Conservation (phyloP, 1,140 invertebrate species). For the Daktulosphaira vitifoliae region DNA sequence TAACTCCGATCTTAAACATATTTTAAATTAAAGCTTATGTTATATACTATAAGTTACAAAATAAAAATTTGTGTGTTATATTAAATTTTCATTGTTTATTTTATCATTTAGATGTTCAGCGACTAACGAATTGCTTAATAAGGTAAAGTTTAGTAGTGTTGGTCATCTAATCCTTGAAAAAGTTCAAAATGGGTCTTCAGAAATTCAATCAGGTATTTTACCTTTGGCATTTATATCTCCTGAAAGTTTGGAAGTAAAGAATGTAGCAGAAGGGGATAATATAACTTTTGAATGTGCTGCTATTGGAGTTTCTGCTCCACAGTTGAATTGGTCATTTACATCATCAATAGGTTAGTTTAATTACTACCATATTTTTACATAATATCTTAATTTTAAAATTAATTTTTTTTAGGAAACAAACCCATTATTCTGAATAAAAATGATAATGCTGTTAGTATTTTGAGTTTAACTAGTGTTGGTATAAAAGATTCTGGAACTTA, state of each 20-base stretch:
- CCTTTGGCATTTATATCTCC: not conserved
- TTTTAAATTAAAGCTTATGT: too few species aligned
- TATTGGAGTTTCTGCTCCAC: conserved; percentile 31
- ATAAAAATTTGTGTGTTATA: too few species aligned
- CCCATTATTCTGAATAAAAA: not conserved
- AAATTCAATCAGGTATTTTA: not conserved
- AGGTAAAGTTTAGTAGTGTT: not conserved
- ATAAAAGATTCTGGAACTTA: conserved; percentile 35
- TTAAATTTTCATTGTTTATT: too few species aligned
- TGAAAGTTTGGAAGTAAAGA: not conserved
- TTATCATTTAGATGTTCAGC: not conserved
- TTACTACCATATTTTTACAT: too few species aligned
- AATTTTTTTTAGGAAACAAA: conserved; percentile 8
- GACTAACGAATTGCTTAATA: not conserved
- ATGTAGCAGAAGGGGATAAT: conserved; percentile 21
- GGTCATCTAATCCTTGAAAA: not conserved
- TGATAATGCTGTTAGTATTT: not conserved
- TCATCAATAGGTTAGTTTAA: conserved; percentile 28
- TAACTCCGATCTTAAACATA: too few species aligned
- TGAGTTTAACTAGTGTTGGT: conserved; percentile 11
- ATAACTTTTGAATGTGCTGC: conserved; percentile 35
- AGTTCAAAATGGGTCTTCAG: not conserved
- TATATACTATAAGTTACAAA: too few species aligned
- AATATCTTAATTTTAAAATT: too few species aligned
- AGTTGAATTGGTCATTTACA: conserved; percentile 35